phyloP scores from a whole-genome alignment of 2,797 vertebrate genomes.

The Fringilla coelebs region DNA sequence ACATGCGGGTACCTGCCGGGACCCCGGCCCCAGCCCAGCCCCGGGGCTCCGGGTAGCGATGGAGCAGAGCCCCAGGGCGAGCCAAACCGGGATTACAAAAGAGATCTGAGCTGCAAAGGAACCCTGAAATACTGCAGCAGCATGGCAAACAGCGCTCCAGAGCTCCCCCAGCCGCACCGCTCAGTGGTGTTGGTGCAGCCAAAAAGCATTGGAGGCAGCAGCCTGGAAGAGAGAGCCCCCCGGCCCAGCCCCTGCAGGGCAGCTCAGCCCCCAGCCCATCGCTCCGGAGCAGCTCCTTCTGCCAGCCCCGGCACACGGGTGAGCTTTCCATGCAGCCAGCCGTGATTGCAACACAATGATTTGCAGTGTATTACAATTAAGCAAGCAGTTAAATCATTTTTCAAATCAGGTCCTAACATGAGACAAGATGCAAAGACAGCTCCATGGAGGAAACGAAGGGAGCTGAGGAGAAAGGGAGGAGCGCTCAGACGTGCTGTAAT shows the following conservation, averaged over 20 bases:
- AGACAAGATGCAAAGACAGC: not conserved
- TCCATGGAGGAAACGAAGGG: not conserved
- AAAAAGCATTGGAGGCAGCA: not conserved
- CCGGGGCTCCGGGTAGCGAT: fast-evolving
- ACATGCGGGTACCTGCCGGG: not conserved
- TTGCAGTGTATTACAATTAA: not conserved
- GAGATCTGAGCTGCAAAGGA: not conserved
- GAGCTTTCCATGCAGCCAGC: not conserved
- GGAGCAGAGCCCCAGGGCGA: fast-evolving
- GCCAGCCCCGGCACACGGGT: not conserved
- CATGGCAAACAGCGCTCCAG: fast-evolving
- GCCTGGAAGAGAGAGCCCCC: not conserved
- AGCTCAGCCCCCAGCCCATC: not conserved
- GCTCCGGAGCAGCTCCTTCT: not conserved
- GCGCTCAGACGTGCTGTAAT: not conserved
- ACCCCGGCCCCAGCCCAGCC: not conserved
- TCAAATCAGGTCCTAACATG: constrained; percentile 35
- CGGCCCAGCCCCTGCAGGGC: not conserved
- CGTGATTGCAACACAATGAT: constrained; percentile 18
- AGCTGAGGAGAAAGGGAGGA: not conserved
- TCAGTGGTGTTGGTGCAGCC: fast-evolving
- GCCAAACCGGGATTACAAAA: not conserved
- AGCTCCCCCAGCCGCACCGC: not conserved
- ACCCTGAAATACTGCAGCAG: not conserved
- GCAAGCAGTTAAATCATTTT: constrained; percentile 1